Base-by-base conservation (phyloP, 2,888 invertebrate species). In the Deilephila elpenor region DNA sequence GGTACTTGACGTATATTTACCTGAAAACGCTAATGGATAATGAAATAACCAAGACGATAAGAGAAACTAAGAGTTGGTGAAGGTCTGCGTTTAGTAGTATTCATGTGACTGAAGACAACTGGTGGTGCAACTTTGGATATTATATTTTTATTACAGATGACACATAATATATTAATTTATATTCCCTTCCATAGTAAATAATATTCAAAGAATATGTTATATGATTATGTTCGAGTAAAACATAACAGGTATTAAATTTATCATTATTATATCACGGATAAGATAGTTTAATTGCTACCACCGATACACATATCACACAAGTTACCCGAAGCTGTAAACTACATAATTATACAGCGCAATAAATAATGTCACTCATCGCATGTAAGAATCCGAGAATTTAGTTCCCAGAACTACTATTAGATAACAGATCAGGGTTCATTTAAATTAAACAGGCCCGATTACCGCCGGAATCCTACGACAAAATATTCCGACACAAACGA, bases 361-460 rank as follows among this genome's bases (percentile, higher is more conserved):
- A 91, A 86, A 91, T 83, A 87, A 83, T 83, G 84, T 84, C 79
- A 77, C 77, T 77, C 84, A 84, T 84, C 85, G 83, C 82, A 83
- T 80, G 84, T 84, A 85, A 80, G 86, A 87, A 88, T 88, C 89
- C 84, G 84, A 85, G 87, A 86, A 86, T 83, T 83, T 81, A 84
- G 83, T 92, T 92, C 91, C 85, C 76, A 83, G 92, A 92, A 93
- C 82, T 86, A 88, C 88, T 90, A 89, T 89, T 88, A 91, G 92
- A 92, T 92, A 92, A 91, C 89, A 89, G 89, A 93, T 93, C 90
- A 83, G 84, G 83, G 86, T 85, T 88, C 86, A 86, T 89, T 90
- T 86, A 87, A 89, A 89, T 89, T 87, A 88, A 88, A 86, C 84
- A 87, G 86, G 85, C 84, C 86, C 87, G 86, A 88, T 90, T 87